phyloP scores from a whole-genome alignment of 92 coral and sea anemone species.

The Virgularia gustaviana region DNA sequence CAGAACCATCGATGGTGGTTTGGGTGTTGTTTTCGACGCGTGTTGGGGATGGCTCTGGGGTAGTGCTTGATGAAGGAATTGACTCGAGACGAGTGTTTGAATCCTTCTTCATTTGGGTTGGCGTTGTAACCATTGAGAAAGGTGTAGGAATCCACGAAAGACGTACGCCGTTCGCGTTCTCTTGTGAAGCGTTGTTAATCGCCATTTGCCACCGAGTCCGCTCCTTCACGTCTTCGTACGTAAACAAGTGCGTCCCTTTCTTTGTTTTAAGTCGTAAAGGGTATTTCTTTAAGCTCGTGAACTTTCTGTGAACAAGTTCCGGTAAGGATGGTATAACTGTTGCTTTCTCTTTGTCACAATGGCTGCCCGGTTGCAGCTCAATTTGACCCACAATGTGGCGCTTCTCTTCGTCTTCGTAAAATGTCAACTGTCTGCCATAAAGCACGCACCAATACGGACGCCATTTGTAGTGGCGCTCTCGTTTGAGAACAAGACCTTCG shows the following conservation, averaged over 20 bases:
- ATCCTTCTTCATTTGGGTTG: neutral
- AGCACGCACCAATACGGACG: conserved; percentile 29
- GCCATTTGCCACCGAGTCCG: conserved; percentile 36
- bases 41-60: too few relatives aligned
- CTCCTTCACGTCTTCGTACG: conserved; percentile 28
- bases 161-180: conserved; percentile 26
- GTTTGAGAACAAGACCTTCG: conserved; percentile 25
- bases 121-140: conserved; percentile 23
- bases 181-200: conserved; percentile 35
- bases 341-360: neutral
- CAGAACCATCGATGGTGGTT: too few relatives aligned
- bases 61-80: neutral
- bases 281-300: conserved; percentile 8
- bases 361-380: conserved; percentile 36
- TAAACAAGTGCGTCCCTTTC: conserved; percentile 20
- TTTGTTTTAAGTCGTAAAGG: conserved; percentile 14
- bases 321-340: neutral
- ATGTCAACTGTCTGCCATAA: conserved; percentile 26
- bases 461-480: conserved; percentile 18
- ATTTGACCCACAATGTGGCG: conserved; percentile 11
- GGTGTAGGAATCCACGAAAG: conserved; percentile 38
- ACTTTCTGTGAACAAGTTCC: conserved; percentile 19
- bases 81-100: neutral
- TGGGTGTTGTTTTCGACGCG: too few relatives aligned
- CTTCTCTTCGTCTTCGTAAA: conserved; percentile 16